Evolutionary conservation across 2,888 invertebrate species (phyloP).

Genomic region (Synanthedon vespiformis): DNA sequence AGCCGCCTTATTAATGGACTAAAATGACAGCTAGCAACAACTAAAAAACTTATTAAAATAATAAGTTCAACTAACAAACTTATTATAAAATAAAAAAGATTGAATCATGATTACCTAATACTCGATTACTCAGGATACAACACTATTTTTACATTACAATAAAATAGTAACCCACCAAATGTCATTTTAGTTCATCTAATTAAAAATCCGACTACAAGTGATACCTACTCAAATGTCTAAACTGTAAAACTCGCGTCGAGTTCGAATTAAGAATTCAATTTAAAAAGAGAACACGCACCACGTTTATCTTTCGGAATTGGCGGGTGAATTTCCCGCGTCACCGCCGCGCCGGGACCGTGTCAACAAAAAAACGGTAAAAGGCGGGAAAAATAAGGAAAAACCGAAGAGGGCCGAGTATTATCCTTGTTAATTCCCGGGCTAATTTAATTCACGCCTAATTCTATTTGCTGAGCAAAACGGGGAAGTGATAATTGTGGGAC

Average conservation of each 20-base stretch:
- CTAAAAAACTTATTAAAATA: too few relatives aligned
- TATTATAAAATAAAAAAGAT: too few relatives aligned
- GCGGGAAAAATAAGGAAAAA: conserved; percentile 52
- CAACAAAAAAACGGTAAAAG: conserved; percentile 39
- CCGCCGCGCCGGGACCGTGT: conserved; percentile 27
- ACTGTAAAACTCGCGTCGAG: conserved; percentile 13
- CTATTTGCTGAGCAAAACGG: conserved; percentile 65
- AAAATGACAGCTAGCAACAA: too few relatives aligned
- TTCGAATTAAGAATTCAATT: conserved; percentile 20
- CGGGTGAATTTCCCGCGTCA: conserved; percentile 31
- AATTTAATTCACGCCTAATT: conserved; percentile 69
- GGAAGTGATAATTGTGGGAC: conserved; percentile 65
- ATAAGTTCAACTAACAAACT: too few relatives aligned
- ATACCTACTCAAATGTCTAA: not conserved
- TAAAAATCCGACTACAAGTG: too few relatives aligned
- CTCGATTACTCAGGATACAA: too few relatives aligned
- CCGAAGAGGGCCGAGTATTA: conserved; percentile 53
- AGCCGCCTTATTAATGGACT: too few relatives aligned
- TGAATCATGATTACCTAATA: too few relatives aligned
- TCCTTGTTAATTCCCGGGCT: conserved; percentile 67
- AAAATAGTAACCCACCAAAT: too few relatives aligned
- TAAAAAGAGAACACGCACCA: conserved; percentile 15
- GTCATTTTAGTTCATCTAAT: too few relatives aligned
- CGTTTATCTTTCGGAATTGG: conserved; percentile 30
- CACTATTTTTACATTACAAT: too few relatives aligned